Base-by-base conservation (phyloP, 2,888 invertebrate species). In the Dicycla oo region DNA sequence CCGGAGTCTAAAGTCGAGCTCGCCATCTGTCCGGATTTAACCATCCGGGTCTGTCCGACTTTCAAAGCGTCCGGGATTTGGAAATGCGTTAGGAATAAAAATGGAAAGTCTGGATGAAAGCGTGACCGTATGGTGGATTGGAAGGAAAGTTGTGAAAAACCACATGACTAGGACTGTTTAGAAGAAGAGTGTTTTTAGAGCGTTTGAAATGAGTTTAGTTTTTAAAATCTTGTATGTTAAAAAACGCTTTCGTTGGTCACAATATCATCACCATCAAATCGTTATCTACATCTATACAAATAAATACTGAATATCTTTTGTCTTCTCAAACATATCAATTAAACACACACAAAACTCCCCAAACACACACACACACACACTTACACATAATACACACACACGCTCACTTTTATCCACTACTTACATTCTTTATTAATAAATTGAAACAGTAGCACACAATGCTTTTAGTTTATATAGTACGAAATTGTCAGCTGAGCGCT, bases 1-100 rank as follows among this genome's bases (percentile, higher is more conserved):
- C 77, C 53, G 49, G 60, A 75, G 65, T 84, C 75, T 68, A 72
- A 77, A 79, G 85, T 83, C 83, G 75, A 65, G 65, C 74, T 68
- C 67, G 30, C 83, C 82, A 82, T 83, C 85, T 84, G 78, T 84
- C 76, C 82, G 82, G 83, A 79, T 83, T 83, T 84, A 79, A 60
- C 73, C 61, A 63, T 67, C 66, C 70, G 56, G 73, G 47, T 67
- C 54, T 45, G 73, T 73, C 74, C 73, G 77, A 71, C 64, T 84
- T 78, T 72, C 72, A 69, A 60, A 75, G 68, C 64, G 77, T 70
- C 47, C 69, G 78, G 83, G 84, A 78, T 83, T 83, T 76, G 15
- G 66, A 64, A 75, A 84, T 79, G 71, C 82, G 73, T 83, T 73
- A 30, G 82, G 79, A 83, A 82, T 79, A 84, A 82, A 83, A 83